Percentiles rank a stretch among this genome's conserved stretches.
These are phyloP conservation scores for Clarias laeviceps DNA, from an alignment of 2,797 vertebrate genomes.

Conservation along the genomic window DNA sequence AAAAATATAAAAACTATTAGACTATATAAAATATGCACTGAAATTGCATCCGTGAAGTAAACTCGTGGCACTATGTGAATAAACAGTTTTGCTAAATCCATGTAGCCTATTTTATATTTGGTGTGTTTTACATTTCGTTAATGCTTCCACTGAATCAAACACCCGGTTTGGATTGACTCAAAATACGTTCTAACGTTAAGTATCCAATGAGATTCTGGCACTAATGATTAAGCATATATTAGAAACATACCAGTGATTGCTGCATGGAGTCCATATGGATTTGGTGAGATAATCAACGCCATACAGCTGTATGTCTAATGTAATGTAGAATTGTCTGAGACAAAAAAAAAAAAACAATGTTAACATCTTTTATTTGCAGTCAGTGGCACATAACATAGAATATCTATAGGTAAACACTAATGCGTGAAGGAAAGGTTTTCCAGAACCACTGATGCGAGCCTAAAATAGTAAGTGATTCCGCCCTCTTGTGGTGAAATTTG, in stretches of 20 bases:
- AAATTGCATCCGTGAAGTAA: not conserved
- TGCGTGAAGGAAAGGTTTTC: not conserved
- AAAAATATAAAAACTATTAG: too few species aligned
- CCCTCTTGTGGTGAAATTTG: conserved; percentile 15
- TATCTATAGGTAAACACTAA: not conserved
- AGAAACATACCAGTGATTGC: not conserved
- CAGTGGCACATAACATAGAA: not conserved
- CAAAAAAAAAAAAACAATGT: not conserved
- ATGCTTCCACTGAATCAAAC: not conserved
- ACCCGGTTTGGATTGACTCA: too few species aligned
- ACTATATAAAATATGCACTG: not conserved
- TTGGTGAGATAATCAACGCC: not conserved
- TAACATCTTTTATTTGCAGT: not conserved
- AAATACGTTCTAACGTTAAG: not conserved
- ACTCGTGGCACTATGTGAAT: not conserved
- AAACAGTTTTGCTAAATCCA: not conserved
- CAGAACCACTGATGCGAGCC: not conserved
- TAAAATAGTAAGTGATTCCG: not conserved
- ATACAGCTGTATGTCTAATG: not conserved
- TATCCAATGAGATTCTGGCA: not conserved
- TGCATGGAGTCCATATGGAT: not conserved
- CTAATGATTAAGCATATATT: not conserved
- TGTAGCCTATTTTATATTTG: too few species aligned
- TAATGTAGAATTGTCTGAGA: not conserved
- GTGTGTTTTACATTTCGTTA: not conserved